These are phyloP conservation scores for Motacilla tschutschensis DNA, from an alignment of 2,113 vertebrate genomes.

Conservation along the genomic window DNA sequence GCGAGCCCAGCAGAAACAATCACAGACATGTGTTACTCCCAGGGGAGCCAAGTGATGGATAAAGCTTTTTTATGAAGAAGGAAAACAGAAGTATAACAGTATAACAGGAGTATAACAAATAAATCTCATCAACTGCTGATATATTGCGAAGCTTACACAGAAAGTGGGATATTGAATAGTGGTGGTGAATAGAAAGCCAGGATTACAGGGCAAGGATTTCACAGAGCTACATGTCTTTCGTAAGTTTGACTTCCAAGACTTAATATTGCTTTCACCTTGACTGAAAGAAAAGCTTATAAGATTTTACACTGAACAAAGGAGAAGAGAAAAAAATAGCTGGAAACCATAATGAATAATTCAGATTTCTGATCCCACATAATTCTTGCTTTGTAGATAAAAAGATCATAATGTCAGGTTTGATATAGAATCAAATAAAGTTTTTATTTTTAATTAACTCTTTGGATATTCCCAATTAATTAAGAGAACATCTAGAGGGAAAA, in stretches of 20 bases:
- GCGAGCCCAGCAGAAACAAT: conserved; percentile 36
- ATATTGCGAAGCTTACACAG: conserved; percentile 43
- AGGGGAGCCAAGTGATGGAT: background rate
- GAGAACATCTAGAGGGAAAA: background rate
- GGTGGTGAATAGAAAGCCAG: conserved; percentile 43
- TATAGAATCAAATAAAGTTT: background rate
- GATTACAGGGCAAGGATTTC: conserved; percentile 61
- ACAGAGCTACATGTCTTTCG: conserved; percentile 29
- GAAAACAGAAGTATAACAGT: conserved; percentile 38
- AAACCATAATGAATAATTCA: conserved; percentile 57
- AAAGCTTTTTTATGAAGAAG: conserved; percentile 51
- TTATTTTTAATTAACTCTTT: conserved; percentile 38
- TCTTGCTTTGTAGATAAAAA: conserved; percentile 41
- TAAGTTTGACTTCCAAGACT: conserved; percentile 31
- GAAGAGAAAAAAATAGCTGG: background rate
- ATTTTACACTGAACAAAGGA: conserved; percentile 40
- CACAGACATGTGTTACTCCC: background rate
- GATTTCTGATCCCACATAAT: background rate
- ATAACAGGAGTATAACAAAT: conserved; percentile 41
- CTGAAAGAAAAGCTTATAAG: conserved; percentile 48
- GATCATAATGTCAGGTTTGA: conserved; percentile 31
- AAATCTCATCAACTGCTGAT: conserved; percentile 56
- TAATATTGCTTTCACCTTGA: conserved; percentile 62
- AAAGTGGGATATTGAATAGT: conserved; percentile 52
- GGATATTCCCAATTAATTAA: conserved; percentile 5